Percentiles rank a stretch among this genome's conserved stretches.
These are phyloP conservation scores for Ia io DNA, from an alignment of 2,113 vertebrate genomes.

Conservation along the genomic window DNA sequence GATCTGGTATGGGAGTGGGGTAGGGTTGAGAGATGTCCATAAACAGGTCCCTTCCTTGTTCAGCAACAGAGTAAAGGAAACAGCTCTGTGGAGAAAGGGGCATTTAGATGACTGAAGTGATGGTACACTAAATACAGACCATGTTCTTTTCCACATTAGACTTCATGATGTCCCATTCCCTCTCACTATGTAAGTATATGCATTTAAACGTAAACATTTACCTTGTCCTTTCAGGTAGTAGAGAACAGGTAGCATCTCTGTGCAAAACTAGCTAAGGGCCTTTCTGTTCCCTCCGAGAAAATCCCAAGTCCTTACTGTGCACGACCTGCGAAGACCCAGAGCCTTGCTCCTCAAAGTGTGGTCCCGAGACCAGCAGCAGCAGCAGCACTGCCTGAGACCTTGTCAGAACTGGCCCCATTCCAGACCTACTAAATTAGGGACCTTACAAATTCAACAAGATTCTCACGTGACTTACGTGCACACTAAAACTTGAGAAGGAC, in stretches of 20 bases:
- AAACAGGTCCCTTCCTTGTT: not conserved
- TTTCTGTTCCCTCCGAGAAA: not conserved
- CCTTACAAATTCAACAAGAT: not conserved
- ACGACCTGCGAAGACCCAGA: not conserved
- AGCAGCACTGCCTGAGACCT: not conserved
- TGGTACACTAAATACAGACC: not conserved
- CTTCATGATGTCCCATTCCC: fast-evolving
- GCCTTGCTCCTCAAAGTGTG: not conserved
- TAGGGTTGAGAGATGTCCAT: not conserved
- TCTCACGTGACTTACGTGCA: not conserved
- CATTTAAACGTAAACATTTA: not conserved
- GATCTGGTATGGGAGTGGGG: not conserved
- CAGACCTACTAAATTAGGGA: not conserved
- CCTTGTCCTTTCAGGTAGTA: not conserved
- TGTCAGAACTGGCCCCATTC: not conserved
- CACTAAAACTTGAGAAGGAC: not conserved
- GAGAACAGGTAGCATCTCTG: not conserved
- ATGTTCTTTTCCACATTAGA: not conserved
- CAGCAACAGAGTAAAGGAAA: not conserved
- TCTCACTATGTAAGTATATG: not conserved
- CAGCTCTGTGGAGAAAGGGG: not conserved
- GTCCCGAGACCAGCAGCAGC: not conserved
- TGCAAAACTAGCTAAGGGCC: not conserved
- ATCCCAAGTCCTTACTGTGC: not conserved
- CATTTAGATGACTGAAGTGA: not conserved